Evolutionary conservation across 2,888 invertebrate species (phyloP).

Genomic region (Camponotus fellah): DNA sequence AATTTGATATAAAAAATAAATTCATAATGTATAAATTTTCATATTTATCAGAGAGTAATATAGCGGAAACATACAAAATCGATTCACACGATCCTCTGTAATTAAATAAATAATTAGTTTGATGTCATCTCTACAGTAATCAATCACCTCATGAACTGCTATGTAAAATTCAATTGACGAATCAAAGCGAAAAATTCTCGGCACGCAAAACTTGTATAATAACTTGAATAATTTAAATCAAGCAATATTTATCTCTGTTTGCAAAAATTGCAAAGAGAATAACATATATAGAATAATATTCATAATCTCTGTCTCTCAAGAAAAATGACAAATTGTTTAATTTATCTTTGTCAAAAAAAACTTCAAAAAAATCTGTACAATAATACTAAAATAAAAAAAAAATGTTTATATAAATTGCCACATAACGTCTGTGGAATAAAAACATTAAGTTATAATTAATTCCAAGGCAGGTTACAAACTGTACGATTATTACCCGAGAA

Average conservation of each 20-base stretch:
- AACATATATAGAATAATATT: background rate
- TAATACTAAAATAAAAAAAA: constrained; percentile 3
- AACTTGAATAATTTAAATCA: background rate
- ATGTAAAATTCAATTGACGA: constrained; percentile 7
- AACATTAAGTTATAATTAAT: constrained; percentile 8
- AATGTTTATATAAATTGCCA: background rate
- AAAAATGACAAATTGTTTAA: background rate
- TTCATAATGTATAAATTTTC: background rate
- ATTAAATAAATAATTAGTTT: constrained; percentile 23
- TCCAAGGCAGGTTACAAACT: background rate
- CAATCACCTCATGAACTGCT: background rate
- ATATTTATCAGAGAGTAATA: background rate
- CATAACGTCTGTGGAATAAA: background rate
- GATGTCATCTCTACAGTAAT: constrained; percentile 3
- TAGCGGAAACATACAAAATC: background rate
- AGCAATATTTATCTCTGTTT: background rate
- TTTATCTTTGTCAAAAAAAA: background rate
- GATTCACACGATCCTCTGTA: background rate
- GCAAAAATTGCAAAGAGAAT: background rate
- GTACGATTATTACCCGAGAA: constrained; percentile 1
- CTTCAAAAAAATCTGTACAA: background rate
- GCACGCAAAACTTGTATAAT: background rate
- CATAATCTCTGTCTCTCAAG: background rate
- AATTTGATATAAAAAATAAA: background rate
- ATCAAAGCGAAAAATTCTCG: background rate